Conservation (phyloP, 2,797 vertebrate genomes). For the Acanthopagrus latus region DNA sequence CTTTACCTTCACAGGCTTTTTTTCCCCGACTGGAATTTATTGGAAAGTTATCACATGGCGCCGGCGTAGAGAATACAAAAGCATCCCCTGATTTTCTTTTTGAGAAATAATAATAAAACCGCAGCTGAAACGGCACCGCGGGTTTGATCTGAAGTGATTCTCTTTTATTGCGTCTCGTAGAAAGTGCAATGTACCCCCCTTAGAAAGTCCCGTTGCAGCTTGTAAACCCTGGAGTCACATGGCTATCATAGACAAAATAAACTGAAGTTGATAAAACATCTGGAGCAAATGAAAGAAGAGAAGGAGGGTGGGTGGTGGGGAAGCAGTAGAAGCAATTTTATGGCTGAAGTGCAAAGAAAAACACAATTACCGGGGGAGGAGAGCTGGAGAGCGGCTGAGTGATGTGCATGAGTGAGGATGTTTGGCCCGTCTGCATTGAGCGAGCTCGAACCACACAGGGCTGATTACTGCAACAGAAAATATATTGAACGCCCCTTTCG, state of each 20-base stretch:
- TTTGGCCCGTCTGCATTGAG: conserved; percentile 48
- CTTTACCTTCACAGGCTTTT: not conserved
- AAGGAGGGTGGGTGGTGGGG: conserved; percentile 32
- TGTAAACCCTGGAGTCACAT: conserved; percentile 43
- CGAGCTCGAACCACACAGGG: conserved; percentile 46
- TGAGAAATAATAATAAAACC: conserved; percentile 8
- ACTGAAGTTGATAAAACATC: conserved; percentile 73
- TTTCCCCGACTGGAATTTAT: not conserved
- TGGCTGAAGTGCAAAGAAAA: conserved; percentile 67
- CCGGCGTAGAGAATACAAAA: conserved; percentile 12
- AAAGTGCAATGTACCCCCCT: conserved; percentile 1
- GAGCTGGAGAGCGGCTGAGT: conserved; percentile 51
- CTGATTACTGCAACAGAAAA: conserved; percentile 56
- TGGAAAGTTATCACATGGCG: not conserved
- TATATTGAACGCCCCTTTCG: conserved; percentile 43
- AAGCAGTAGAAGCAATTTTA: conserved; percentile 70
- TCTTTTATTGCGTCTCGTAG: conserved; percentile 22
- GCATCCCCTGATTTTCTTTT: conserved; percentile 7
- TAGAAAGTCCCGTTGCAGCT: conserved; percentile 38
- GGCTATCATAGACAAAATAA: conserved; percentile 49
- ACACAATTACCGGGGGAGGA: conserved; percentile 66
- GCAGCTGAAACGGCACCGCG: not conserved
- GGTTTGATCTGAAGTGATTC: conserved; percentile 23
- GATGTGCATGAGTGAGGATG: conserved; percentile 64
- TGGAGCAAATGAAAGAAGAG: conserved; percentile 57